Evolutionary conservation across 92 coral and sea anemone species (phyloP).

Genomic region (Desmophyllum pertusum): DNA sequence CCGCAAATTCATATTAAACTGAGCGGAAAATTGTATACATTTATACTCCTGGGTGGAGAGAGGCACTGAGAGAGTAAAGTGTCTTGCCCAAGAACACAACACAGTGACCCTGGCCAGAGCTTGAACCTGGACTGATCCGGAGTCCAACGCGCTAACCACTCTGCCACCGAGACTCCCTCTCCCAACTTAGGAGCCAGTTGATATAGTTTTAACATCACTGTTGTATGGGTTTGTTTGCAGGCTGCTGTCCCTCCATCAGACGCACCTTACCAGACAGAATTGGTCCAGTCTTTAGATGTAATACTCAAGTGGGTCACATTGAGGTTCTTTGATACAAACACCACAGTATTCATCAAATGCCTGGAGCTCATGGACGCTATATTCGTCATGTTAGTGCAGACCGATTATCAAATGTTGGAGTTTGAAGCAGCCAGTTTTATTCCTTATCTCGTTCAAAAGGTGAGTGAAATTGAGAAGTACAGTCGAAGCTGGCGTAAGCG

Average conservation of each 20-base stretch:
- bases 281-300: conserved; percentile 84
- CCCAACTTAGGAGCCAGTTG: too few species aligned
- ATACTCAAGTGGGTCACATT: conserved; percentile 91
- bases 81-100: too few species aligned
- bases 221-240: conserved; percentile 51
- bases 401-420: conserved; percentile 89
- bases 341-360: conserved; percentile 93
- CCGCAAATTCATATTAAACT: too few species aligned
- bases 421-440: conserved; percentile 95
- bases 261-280: conserved; percentile 80
- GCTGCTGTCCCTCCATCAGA: conserved; percentile 66
- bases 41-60: too few species aligned
- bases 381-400: conserved; percentile 79
- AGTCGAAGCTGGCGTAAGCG: not conserved
- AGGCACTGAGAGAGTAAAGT: too few species aligned
- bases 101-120: too few species aligned
- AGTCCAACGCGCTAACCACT: too few species aligned
- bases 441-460: conserved; percentile 94
- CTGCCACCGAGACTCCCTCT: too few species aligned
- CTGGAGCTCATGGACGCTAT: conserved; percentile 89
- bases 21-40: too few species aligned
- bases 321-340: conserved; percentile 96
- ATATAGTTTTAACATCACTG: too few species aligned
- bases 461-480: conserved; percentile 18
- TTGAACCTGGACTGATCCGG: too few species aligned